phyloP scores from a whole-genome alignment of 2,113 vertebrate genomes.

The Piaya cayana region DNA sequence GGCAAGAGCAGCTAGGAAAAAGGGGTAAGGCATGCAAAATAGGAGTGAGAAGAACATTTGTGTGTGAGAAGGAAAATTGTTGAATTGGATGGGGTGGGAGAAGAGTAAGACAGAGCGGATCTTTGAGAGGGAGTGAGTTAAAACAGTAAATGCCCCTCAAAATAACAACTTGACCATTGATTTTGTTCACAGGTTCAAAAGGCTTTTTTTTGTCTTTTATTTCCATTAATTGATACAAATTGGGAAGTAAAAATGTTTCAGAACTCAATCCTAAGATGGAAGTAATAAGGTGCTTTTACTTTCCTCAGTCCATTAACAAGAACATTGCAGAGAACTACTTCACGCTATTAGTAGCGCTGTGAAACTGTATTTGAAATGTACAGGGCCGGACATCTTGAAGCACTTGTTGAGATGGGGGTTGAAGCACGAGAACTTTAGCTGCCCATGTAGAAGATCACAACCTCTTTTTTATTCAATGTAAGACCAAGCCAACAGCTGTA shows the following conservation, averaged over 20 bases:
- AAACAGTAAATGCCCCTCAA: background rate
- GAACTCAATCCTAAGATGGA: background rate
- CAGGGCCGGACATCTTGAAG: slow-evolving; percentile 33
- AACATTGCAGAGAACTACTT: background rate
- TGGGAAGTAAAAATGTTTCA: background rate
- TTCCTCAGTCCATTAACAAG: background rate
- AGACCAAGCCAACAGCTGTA: slow-evolving; percentile 44
- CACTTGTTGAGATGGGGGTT: slow-evolving; percentile 16
- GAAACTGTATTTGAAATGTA: background rate
- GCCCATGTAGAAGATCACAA: slow-evolving; percentile 42
- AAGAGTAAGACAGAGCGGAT: background rate
- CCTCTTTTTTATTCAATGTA: background rate
- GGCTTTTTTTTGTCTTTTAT: background rate
- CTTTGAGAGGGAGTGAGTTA: background rate
- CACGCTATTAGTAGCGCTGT: background rate
- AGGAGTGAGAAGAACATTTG: background rate
- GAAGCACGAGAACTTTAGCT: slow-evolving; percentile 14
- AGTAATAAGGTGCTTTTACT: background rate
- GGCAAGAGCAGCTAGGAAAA: background rate
- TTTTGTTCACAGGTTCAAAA: background rate
- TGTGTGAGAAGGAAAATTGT: background rate
- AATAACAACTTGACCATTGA: background rate
- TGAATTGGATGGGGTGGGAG: background rate
- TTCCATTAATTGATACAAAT: background rate
- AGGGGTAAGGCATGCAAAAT: background rate